Conservation (phyloP, 2,888 invertebrate species). For the Clanis bilineata region DNA sequence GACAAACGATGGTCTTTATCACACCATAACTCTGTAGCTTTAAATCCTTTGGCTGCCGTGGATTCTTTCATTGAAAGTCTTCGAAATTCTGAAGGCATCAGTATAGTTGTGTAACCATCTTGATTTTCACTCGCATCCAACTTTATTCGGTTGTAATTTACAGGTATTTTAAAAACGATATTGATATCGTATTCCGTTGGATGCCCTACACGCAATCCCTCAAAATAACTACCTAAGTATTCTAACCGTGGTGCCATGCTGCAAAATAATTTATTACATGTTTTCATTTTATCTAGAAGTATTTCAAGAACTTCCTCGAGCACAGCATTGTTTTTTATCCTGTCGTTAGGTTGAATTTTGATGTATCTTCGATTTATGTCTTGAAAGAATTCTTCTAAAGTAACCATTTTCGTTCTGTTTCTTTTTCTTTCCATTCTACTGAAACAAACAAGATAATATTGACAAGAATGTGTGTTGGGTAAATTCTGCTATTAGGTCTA, state of each 20-base stretch:
- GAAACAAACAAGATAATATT: conserved; percentile 24
- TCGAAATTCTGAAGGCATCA: conserved; percentile 60
- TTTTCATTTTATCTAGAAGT: conserved; percentile 47
- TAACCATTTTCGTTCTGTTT: not conserved
- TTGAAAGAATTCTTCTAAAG: conserved; percentile 46
- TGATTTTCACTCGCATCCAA: conserved; percentile 38
- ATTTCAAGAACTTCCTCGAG: conserved; percentile 47
- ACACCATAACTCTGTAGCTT: conserved; percentile 54
- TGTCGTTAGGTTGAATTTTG: conserved; percentile 47
- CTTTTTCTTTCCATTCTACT: conserved; percentile 26
- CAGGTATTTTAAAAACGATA: conserved; percentile 48
- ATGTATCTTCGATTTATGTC: conserved; percentile 47
- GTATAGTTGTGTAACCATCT: conserved; percentile 46
- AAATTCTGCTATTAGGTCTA: too few species aligned
- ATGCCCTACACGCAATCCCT: conserved; percentile 56
- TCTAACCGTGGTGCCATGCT: conserved; percentile 56
- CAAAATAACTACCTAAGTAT: conserved; percentile 61
- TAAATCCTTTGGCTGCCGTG: conserved; percentile 46
- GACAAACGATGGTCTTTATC: conserved; percentile 44
- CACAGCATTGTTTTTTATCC: conserved; percentile 46
- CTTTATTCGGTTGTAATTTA: conserved; percentile 51
- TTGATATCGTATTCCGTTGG: conserved; percentile 63
- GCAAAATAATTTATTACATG: conserved; percentile 44
- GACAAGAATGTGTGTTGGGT: too few species aligned
- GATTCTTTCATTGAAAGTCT: conserved; percentile 48